phyloP scores from a whole-genome alignment of 2,888 invertebrate genomes.

The Dryocosmus kuriphilus region DNA sequence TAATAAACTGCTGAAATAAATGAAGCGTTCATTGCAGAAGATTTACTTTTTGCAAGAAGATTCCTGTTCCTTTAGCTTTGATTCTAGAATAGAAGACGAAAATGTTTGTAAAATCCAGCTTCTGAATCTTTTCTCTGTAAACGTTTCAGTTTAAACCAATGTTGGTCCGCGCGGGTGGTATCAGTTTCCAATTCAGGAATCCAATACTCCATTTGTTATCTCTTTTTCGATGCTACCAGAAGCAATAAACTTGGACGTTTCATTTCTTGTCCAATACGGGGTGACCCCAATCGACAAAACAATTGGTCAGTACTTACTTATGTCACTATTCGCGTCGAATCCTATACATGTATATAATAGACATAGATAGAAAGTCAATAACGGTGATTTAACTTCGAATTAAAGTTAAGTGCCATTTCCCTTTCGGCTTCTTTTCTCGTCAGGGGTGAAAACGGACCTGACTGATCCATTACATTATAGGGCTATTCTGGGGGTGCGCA shows the following conservation, averaged over 20 bases:
- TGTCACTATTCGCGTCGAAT: background rate
- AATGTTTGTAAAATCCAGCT: too few relatives aligned
- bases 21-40: background rate
- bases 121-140: background rate
- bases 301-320: background rate
- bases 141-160: background rate
- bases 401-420: conserved; percentile 65
- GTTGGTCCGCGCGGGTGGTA: background rate
- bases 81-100: background rate
- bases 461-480: conserved; percentile 70
- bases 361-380: conserved; percentile 54
- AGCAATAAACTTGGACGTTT: background rate
- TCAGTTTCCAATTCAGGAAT: conserved; percentile 1
- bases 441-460: conserved; percentile 64
- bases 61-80: background rate
- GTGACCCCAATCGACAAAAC: background rate
- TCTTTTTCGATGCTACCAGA: background rate
- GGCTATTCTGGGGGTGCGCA: conserved; percentile 64
- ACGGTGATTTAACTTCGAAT: conserved; percentile 66
- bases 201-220: background rate
- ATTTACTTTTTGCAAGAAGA: background rate
- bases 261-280: background rate
- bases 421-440: conserved; percentile 57
- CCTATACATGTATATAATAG: background rate
- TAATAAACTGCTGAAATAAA: conserved; percentile 3